Conservation (phyloP, 2,888 invertebrate genomes). For the Aproaerema taeniolella region DNA sequence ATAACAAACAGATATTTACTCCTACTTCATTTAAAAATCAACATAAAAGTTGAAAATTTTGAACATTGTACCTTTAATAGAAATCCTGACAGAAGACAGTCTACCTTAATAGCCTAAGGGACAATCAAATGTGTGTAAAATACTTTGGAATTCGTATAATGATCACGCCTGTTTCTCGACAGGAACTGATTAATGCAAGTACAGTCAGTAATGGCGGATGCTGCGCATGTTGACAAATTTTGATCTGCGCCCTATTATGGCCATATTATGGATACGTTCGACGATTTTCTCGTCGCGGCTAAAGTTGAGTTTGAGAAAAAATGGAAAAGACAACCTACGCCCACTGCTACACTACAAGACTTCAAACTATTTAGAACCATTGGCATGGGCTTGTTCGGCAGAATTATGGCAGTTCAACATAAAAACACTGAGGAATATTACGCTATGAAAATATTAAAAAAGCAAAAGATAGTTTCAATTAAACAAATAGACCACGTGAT, state of each 20-base stretch:
- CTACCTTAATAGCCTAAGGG: too few relatives aligned
- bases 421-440: slow-evolving; percentile 97
- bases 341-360: slow-evolving; percentile 97
- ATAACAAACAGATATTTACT: too few relatives aligned
- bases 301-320: slow-evolving; percentile 99
- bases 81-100: too few relatives aligned
- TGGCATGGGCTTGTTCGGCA: slow-evolving; percentile 99
- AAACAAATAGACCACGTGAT: slow-evolving; percentile 99
- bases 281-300: slow-evolving; percentile 98
- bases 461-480: slow-evolving; percentile 99
- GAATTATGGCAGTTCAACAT: slow-evolving; percentile 99
- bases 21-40: too few relatives aligned
- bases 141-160: slow-evolving; percentile 43
- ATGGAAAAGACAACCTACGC: slow-evolving; percentile 97
- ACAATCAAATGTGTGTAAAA: neutral
- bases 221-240: slow-evolving; percentile 59
- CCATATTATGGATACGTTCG: slow-evolving; percentile 98
- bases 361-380: slow-evolving; percentile 99
- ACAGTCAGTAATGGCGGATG: slow-evolving; percentile 67
- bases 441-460: slow-evolving; percentile 99
- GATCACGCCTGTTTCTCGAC: slow-evolving; percentile 69
- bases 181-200: slow-evolving; percentile 73
- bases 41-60: too few relatives aligned
- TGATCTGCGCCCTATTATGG: slow-evolving; percentile 89
- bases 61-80: too few relatives aligned